Evolutionary conservation across 2,113 vertebrate genomes (phyloP).

Genomic region (Quiscalus mexicanus): DNA sequence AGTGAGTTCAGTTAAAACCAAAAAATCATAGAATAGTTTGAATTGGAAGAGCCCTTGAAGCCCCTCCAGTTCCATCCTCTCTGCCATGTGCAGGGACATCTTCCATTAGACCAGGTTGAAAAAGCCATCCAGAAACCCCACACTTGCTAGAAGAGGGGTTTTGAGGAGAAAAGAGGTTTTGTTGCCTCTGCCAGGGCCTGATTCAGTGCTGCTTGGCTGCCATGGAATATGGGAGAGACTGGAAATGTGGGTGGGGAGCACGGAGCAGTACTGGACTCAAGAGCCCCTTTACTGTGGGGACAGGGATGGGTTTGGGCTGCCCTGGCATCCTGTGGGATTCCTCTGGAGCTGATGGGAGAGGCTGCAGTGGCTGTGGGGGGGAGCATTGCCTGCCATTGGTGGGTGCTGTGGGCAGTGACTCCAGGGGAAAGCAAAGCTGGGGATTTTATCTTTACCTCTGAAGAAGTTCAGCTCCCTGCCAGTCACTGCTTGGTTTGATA

Average conservation of each 20-base stretch:
- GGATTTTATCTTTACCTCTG: not conserved
- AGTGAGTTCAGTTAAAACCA: not conserved
- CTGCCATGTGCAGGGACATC: not conserved
- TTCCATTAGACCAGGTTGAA: not conserved
- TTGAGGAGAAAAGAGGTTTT: not conserved
- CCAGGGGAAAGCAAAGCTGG: not conserved
- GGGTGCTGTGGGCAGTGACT: not conserved
- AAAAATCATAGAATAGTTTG: not conserved
- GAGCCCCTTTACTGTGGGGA: accelerated
- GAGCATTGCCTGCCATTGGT: too few relatives aligned
- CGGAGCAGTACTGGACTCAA: not conserved
- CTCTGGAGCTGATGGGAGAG: not conserved
- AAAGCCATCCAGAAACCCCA: not conserved
- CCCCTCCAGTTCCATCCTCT: not conserved
- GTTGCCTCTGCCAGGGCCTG: not conserved
- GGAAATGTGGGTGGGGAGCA: not conserved
- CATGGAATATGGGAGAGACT: not conserved
- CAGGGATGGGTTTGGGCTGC: not conserved
- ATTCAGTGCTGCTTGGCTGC: not conserved
- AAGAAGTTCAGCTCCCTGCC: not conserved
- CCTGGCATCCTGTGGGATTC: not conserved
- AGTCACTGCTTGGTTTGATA: not conserved
- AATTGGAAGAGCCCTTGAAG: not conserved
- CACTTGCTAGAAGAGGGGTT: not conserved
- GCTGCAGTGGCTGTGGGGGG: not conserved